A percentile compares a stretch with the other conserved stretches of the same genome.
phyloP scores from a whole-genome alignment of 1,140 invertebrate species.

The Megalonaias nervosa region DNA sequence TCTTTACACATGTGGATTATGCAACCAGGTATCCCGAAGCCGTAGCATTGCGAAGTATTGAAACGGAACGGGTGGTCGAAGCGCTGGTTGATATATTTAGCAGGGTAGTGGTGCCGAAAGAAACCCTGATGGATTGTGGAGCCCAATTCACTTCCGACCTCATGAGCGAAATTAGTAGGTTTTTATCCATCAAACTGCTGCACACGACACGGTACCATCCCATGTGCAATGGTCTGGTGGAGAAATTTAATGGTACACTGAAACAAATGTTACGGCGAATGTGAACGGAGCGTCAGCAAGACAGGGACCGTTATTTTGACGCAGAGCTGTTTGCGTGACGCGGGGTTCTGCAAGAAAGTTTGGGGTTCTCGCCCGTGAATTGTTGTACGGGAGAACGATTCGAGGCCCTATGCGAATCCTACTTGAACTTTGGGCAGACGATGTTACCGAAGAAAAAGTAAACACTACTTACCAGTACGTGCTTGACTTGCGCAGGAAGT shows the following conservation, averaged over 20 bases:
- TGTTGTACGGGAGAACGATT: conserved; percentile 44
- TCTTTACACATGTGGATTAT: conserved; percentile 22
- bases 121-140: conserved; percentile 24
- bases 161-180: conserved; percentile 12
- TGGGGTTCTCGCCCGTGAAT: conserved; percentile 51
- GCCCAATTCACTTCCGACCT: conserved; percentile 20
- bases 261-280: conserved; percentile 31
- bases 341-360: conserved; percentile 37
- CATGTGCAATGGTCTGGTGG: conserved; percentile 51
- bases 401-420: conserved; percentile 36
- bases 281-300: conserved; percentile 26
- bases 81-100: conserved; percentile 54
- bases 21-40: conserved; percentile 34
- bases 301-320: conserved; percentile 58
- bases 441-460: too few species aligned
- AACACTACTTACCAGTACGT: too few species aligned
- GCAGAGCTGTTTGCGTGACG: conserved; percentile 57
- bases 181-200: conserved; percentile 17
- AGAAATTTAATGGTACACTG: conserved; percentile 49
- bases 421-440: not conserved
- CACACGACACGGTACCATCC: conserved; percentile 21
- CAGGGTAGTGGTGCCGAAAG: conserved; percentile 65
- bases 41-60: conserved; percentile 20
- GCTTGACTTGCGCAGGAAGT: too few species aligned
- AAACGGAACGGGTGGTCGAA: conserved; percentile 23